Evolutionary conservation across 2,797 vertebrate genomes (phyloP), one percentile per base, ranked within the genome.

Genomic region (Etheostoma perlongum): DNA sequence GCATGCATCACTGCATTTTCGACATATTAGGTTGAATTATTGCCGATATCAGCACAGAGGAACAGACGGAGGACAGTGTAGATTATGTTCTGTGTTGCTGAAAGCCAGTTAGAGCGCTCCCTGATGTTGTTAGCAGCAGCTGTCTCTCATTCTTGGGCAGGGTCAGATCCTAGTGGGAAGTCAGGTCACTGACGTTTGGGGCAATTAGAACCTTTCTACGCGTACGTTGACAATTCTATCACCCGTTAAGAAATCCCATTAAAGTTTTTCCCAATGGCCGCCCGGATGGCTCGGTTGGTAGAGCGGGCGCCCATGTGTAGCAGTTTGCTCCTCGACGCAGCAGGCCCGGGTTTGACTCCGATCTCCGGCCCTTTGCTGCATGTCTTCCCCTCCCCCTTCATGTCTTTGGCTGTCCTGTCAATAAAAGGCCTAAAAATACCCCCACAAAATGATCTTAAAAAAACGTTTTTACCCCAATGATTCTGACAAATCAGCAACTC

Each of bases 111-210:
- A 54, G 57, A 60, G 62, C 18, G 30, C 48, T 67, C 78, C 60
- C 63, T 68, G 64, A 86, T 36, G 69, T 74, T n/a, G 79, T 76
- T 72, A 69, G 69, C 55, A 71, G 72, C 74, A 74, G 67, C 76
- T 61, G 70, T 30, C 60, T 72, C 54, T 83, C 64, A 44, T 49
- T 52, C 21, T 55, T 23, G 63, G 71, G 44, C 66, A 36, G 49
- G 68, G 46, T 73, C 64, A 8, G 6, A 2, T 51, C 51, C 49
- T 75, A 3, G 4, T 19, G 47, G 53, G 23, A 48, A 63, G 72
- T 68, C 66, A 25, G 63, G 40, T 64, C 52, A 61, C 55, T 11
- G 51, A 78, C 14, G 40, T 21, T 21, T 61, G 46, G 48, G 61
- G 67, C 27, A n/a, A 77, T 70, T 60, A 21, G 0, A 65, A 40